Percentiles rank a stretch among this genome's conserved stretches.
phyloP scores from a whole-genome alignment of 2,888 invertebrate species.

The Ctena decussata region DNA sequence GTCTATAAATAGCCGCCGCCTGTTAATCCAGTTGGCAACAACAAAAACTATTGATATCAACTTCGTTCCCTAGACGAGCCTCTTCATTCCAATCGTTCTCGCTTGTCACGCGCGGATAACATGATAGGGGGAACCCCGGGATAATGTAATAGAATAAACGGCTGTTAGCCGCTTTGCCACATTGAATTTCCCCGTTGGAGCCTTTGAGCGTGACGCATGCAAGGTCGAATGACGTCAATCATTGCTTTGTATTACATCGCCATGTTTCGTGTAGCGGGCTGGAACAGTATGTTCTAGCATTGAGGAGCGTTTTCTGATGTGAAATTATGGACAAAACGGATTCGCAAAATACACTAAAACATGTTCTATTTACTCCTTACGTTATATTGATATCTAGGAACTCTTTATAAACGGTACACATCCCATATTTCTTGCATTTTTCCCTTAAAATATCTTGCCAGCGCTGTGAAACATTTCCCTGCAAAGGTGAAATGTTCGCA shows the following conservation, averaged over 20 bases:
- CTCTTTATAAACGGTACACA: conserved; percentile 54
- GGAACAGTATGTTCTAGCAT: conserved; percentile 29
- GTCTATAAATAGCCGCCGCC: too few relatives aligned
- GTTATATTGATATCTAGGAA: conserved; percentile 33
- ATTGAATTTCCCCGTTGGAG: background rate
- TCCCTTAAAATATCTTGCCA: conserved; percentile 12
- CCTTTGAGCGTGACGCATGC: background rate
- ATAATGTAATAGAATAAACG: background rate
- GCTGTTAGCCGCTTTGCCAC: background rate
- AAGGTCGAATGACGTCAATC: conserved; percentile 51
- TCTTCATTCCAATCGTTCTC: background rate
- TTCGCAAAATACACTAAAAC: conserved; percentile 50
- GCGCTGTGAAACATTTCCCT: background rate
- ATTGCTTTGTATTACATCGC: conserved; percentile 27
- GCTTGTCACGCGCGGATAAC: background rate
- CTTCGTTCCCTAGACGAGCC: background rate
- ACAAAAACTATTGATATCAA: too few relatives aligned
- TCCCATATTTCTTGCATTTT: conserved; percentile 49
- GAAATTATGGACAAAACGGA: conserved; percentile 59
- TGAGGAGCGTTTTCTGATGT: conserved; percentile 43
- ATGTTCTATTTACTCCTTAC: conserved; percentile 40
- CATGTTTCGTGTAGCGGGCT: conserved; percentile 58
- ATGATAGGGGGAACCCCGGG: background rate
- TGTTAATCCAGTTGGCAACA: too few relatives aligned
- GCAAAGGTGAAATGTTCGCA: background rate